A percentile compares a stretch with the other conserved stretches of the same genome.
Conservation (phyloP, 2,113 vertebrate genomes). For the Podilymbus podiceps region DNA sequence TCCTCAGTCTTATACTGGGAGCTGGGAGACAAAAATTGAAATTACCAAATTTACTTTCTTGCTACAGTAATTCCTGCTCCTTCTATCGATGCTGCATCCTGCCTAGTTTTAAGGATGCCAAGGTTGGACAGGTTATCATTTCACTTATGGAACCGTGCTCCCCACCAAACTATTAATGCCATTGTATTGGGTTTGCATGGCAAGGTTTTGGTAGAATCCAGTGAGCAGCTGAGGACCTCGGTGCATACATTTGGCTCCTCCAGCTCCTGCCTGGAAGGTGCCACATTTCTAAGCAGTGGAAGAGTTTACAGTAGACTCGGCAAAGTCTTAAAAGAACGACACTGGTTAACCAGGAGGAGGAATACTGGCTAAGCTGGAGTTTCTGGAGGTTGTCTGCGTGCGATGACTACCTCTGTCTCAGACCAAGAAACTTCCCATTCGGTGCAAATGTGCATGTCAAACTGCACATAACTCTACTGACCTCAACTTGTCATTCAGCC, state of each 20-base stretch:
- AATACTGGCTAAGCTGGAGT: background rate
- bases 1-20: background rate
- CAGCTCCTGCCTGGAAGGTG: background rate
- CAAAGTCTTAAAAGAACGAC: background rate
- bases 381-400: background rate
- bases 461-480: background rate
- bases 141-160: background rate
- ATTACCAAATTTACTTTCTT: background rate
- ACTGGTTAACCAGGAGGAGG: background rate
- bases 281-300: background rate
- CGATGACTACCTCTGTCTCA: background rate
- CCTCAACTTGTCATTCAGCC: background rate
- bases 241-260: background rate
- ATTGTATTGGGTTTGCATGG: no score
- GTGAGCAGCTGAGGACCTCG: background rate
- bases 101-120: background rate
- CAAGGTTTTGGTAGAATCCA: background rate
- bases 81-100: background rate
- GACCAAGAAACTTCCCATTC: background rate
- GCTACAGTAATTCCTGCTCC: background rate
- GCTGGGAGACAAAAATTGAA: background rate
- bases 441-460: background rate
- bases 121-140: background rate
- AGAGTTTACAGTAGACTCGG: background rate
- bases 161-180: background rate